phyloP scores from a whole-genome alignment of 2,888 invertebrate species.

The Pseudeuparius sepicola region DNA sequence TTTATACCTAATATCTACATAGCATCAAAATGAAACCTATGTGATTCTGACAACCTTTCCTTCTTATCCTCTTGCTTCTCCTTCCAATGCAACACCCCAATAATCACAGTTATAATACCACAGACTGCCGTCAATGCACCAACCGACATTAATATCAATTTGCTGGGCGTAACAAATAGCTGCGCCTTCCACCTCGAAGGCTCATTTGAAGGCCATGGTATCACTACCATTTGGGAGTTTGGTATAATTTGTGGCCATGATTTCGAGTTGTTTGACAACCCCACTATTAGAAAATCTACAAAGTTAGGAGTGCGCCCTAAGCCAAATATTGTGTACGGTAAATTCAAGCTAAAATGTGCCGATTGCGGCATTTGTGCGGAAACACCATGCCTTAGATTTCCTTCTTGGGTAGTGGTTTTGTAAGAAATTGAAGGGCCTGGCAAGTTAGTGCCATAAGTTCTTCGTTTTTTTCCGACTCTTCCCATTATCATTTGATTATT shows the following conservation, averaged over 20 bases:
- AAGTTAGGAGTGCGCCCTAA: slow-evolving; percentile 98
- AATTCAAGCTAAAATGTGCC: slow-evolving; percentile 82
- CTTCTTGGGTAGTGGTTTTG: slow-evolving; percentile 76
- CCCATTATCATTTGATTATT: slow-evolving; percentile 61
- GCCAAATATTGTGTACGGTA: slow-evolving; percentile 94
- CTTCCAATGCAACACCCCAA: slow-evolving; percentile 79
- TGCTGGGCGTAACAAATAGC: slow-evolving; percentile 90
- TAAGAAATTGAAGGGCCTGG: slow-evolving; percentile 55
- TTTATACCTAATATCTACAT: slow-evolving; percentile 47
- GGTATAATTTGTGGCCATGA: slow-evolving; percentile 92
- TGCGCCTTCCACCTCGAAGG: slow-evolving; percentile 81
- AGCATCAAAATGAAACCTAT: slow-evolving; percentile 78
- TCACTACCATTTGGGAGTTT: slow-evolving; percentile 94
- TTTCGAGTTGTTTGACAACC: slow-evolving; percentile 57
- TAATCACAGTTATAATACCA: slow-evolving; percentile 73
- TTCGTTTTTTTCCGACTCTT: slow-evolving; percentile 62
- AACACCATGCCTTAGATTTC: slow-evolving; percentile 65
- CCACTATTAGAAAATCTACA: slow-evolving; percentile 79
- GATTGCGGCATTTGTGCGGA: slow-evolving; percentile 88
- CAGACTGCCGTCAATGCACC: slow-evolving; percentile 81
- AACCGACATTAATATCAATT: slow-evolving; percentile 84
- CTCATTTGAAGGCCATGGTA: slow-evolving; percentile 71
- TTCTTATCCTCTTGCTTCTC: slow-evolving; percentile 75
- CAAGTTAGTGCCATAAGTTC: slow-evolving; percentile 81
- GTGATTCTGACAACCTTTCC: slow-evolving; percentile 69